Percentiles rank a stretch among this genome's conserved stretches.
Conservation (phyloP, 2,113 vertebrate genomes). For the Brachyhypopomus gauderio region DNA sequence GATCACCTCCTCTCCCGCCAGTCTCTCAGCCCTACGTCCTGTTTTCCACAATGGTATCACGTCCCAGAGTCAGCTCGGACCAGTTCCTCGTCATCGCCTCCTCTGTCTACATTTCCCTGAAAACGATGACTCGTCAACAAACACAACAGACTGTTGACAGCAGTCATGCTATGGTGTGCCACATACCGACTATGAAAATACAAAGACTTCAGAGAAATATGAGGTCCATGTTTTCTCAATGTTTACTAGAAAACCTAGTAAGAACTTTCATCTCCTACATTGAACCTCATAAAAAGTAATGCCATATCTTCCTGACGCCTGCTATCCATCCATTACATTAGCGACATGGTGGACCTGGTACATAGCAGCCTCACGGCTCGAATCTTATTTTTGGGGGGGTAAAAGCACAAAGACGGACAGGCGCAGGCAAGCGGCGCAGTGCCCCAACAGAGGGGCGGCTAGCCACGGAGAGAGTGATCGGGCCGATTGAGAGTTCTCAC, state of each 20-base stretch:
- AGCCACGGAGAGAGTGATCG: conserved; percentile 19
- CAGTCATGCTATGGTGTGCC: neutral
- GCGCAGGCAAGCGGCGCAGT: neutral
- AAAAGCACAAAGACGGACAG: neutral
- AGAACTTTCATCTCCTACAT: neutral
- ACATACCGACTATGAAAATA: too few species aligned
- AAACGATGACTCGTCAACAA: conserved; percentile 25
- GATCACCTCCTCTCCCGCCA: conserved; percentile 6
- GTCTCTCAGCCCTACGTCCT: conserved; percentile 28
- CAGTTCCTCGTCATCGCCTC: conserved; percentile 33
- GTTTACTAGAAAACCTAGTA: too few species aligned
- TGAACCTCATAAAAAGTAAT: neutral
- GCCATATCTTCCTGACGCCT: neutral
- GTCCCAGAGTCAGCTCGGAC: neutral
- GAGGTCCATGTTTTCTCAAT: too few species aligned
- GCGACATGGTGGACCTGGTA: neutral
- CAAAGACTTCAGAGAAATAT: too few species aligned
- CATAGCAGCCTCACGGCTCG: neutral
- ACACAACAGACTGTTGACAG: neutral
- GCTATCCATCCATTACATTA: neutral
- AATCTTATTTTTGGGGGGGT: neutral
- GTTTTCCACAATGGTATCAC: neutral
- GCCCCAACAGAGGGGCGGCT: conserved; percentile 28
- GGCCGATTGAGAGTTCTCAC: conserved; percentile 48
- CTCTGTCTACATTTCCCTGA: conserved; percentile 29